Conservation (phyloP, 2,113 vertebrate species). For the Equus quagga region DNA sequence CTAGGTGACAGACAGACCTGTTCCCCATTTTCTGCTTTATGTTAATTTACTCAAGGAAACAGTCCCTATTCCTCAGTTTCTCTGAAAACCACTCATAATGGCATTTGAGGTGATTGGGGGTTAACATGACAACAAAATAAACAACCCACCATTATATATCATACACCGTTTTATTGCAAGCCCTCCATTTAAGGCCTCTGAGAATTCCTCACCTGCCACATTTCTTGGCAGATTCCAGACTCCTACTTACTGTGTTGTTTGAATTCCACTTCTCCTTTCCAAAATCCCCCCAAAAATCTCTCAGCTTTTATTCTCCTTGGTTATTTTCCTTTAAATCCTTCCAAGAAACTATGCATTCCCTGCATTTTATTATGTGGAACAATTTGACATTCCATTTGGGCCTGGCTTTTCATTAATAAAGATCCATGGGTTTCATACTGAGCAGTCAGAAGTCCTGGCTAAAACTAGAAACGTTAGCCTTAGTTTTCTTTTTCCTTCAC, state of each 20-base stretch:
- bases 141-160: background rate
- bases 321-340: background rate
- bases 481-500: background rate
- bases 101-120: background rate
- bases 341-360: background rate
- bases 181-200: background rate
- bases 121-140: background rate
- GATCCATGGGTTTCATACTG: background rate
- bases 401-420: background rate
- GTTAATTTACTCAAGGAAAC: background rate
- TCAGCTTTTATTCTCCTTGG: background rate
- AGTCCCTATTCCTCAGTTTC: background rate
- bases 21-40: background rate
- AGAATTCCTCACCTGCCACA: background rate
- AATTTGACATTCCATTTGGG: background rate
- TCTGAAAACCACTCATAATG: background rate
- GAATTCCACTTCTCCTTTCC: background rate
- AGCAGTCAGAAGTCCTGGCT: background rate
- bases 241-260: background rate
- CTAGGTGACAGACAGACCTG: background rate
- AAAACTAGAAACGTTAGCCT: background rate
- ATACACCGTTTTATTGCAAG: background rate
- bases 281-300: background rate
- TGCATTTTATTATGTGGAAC: slow-evolving; percentile 51
- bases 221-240: background rate